Conservation (phyloP, 2,888 invertebrate genomes). For the Brachycybe producta region DNA sequence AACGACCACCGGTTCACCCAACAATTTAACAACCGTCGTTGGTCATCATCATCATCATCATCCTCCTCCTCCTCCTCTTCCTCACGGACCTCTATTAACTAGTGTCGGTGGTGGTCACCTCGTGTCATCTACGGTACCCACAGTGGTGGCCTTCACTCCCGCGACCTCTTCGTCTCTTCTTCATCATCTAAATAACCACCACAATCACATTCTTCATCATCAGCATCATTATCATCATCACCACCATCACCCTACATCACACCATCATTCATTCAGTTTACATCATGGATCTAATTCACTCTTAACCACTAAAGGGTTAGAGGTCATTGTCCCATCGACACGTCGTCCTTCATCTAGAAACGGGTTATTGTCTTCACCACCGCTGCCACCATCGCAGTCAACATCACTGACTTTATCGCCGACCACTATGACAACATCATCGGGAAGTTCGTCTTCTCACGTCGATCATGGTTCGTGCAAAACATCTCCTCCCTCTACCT, state of each 20-base stretch:
- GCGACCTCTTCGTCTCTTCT: not conserved
- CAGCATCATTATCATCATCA: not conserved
- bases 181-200: not conserved
- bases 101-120: no score
- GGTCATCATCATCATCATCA: no score
- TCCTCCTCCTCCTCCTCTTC: no score
- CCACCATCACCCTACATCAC: not conserved
- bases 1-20: no score
- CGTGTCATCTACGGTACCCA: not conserved
- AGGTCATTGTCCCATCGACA: not conserved
- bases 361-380: not conserved
- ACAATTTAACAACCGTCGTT: no score
- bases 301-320: not conserved
- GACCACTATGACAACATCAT: not conserved
- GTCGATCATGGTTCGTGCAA: not conserved
- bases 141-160: not conserved
- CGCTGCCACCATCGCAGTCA: not conserved
- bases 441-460: not conserved
- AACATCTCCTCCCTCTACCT: not conserved
- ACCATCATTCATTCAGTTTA: not conserved
- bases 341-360: not conserved
- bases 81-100: no score
- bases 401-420: not conserved
- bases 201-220: not conserved
- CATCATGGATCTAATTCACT: no score